Percentiles rank a stretch among this genome's conserved stretches.
Evolutionary conservation across 2,113 vertebrate species (phyloP).

Genomic region (Petroica traversi): DNA sequence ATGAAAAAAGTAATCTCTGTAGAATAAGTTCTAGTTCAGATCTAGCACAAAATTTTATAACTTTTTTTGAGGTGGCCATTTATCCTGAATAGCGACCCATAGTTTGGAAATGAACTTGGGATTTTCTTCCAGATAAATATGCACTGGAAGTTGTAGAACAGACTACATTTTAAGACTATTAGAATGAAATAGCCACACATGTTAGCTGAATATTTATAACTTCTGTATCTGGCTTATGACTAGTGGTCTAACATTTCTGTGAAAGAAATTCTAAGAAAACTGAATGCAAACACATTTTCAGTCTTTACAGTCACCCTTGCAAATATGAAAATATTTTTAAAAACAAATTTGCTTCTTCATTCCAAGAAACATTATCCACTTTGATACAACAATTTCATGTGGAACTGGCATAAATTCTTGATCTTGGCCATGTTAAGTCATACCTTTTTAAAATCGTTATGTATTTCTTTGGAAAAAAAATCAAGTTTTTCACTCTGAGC

Average conservation of each 20-base stretch:
- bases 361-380: not conserved
- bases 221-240: not conserved
- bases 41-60: not conserved
- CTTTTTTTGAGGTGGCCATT: not conserved
- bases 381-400: not conserved
- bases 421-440: not conserved
- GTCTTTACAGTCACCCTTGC: not conserved
- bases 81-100: not conserved
- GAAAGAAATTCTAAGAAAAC: not conserved
- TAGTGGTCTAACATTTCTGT: not conserved
- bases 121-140: not conserved
- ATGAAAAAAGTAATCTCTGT: not conserved
- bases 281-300: not conserved
- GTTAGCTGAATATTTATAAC: not conserved
- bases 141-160: not conserved
- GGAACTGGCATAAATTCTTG: not conserved
- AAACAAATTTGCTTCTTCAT: not conserved
- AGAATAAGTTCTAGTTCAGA: not conserved
- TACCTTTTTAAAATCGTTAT: not conserved
- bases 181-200: not conserved
- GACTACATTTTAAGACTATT: not conserved
- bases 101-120: not conserved
- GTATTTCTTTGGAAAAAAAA: not conserved
- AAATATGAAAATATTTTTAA: not conserved
- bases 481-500: not conserved